Base-by-base conservation (phyloP, 2,113 vertebrate genomes). In the Mobula hypostoma region DNA sequence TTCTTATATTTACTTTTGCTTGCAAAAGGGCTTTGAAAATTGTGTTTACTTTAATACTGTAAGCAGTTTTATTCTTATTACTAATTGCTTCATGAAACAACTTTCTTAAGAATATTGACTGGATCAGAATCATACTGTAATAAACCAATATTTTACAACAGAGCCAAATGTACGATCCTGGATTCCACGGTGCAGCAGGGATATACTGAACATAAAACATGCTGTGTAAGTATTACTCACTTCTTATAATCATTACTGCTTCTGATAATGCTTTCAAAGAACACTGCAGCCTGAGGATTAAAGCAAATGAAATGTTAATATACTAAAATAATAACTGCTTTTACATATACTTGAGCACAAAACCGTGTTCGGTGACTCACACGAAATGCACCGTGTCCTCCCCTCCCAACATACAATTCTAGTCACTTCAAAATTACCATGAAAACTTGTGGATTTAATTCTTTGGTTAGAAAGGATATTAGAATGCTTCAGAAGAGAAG, bases 261-360 rank as follows among this genome's bases (percentile, higher is more conserved):
- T 74, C 15, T 21, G 68, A 93, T 40, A 72, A 76, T 19, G 1
- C 70, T 93, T 93, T 56, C 91, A 76, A 93, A 93, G 61, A 93
- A 93, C 91, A 93, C 91, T 0, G 91, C 91, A 74, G 91, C 68
- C 91, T 93, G 70, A 27, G 90, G 91, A 19, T 74, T 5, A 93
- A 93, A 93, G 19, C 91, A 74, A 7, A 74, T 24, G 8, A 72
- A 93, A 93, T 2, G 32, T 90, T 90, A 68, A 90, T 32, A 66
- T 17, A 19, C 6, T 90, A 68, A 85, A 32, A 15, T 17, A 68
- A 32, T 32, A 15, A 66, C 85, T 90, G n/a, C 12, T 63, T 88
- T 17, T n/a, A 63, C 27, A 63, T 14, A 66, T 66, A 66, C 63
- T 11, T 14, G 63, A 66, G 63, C 5, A 66, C 14, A 66, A 8